phyloP scores from a whole-genome alignment of 2,888 invertebrate genomes.

The Andrena haemorrhoa region DNA sequence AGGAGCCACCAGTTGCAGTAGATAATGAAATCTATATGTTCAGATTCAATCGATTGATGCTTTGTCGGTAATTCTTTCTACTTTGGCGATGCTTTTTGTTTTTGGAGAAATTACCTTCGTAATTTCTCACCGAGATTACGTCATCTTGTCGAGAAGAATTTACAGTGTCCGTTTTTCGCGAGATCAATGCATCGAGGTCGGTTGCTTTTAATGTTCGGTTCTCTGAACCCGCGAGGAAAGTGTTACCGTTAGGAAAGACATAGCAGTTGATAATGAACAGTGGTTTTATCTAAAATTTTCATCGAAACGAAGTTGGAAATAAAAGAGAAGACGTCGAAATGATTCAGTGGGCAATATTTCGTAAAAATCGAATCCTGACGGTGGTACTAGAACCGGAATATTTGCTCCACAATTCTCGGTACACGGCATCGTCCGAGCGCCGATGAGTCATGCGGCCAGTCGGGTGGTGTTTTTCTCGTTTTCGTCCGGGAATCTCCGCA shows the following conservation, averaged over 20 bases:
- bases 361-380: conserved; percentile 8
- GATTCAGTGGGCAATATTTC: conserved; percentile 14
- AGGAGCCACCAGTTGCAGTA: too few species aligned
- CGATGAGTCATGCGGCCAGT: conserved; percentile 56
- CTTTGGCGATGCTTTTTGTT: background rate
- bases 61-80: background rate
- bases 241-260: background rate
- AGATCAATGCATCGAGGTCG: background rate
- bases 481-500: conserved; percentile 54
- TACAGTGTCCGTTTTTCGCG: too few species aligned
- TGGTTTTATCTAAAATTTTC: background rate
- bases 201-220: background rate
- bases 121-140: conserved; percentile 34
- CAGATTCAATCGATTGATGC: too few species aligned
- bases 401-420: conserved; percentile 48
- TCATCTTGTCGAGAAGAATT: conserved; percentile 33
- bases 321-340: background rate
- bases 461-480: conserved; percentile 35
- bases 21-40: too few species aligned
- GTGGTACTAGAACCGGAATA: conserved; percentile 54
- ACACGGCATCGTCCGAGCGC: conserved; percentile 31
- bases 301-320: too few species aligned
- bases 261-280: background rate
- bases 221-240: background rate
- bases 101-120: background rate